phyloP scores from a whole-genome alignment of 2,888 invertebrate genomes.

The Pandemis cinnamomeana region DNA sequence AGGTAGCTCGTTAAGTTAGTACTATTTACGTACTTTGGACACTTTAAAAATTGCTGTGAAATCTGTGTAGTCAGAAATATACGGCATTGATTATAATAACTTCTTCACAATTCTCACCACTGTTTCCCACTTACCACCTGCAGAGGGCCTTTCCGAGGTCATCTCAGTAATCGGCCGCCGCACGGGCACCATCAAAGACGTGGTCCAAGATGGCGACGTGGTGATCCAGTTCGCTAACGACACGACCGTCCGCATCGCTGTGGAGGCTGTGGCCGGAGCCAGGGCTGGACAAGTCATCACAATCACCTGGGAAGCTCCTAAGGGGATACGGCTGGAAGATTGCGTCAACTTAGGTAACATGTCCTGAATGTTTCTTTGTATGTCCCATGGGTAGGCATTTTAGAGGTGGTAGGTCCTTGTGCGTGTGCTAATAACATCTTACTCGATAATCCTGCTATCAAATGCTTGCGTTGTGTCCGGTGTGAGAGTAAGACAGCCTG shows the following conservation, averaged over 20 bases:
- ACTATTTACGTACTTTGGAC: no score
- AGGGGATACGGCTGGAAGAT: slow-evolving; percentile 62
- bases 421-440: no score
- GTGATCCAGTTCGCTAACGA: slow-evolving; percentile 68
- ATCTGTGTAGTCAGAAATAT: background rate
- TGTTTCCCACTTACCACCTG: background rate
- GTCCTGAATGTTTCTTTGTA: background rate
- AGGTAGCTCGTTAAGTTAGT: no score
- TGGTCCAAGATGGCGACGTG: slow-evolving; percentile 64
- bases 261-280: slow-evolving; percentile 56
- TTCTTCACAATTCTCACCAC: background rate
- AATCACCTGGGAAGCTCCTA: slow-evolving; percentile 67
- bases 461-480: no score
- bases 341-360: slow-evolving; percentile 70
- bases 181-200: slow-evolving; percentile 63
- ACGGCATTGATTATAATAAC: background rate
- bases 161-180: slow-evolving; percentile 69
- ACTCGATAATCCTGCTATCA: no score
- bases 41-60: no score
- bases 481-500: no score
- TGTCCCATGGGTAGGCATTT: no score
- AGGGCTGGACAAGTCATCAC: slow-evolving; percentile 62
- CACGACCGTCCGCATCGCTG: slow-evolving; percentile 65
- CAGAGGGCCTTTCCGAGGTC: slow-evolving; percentile 63
- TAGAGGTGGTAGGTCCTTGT: no score